Base-by-base conservation (phyloP, 2,888 invertebrate genomes). In the Siphonodentalium dalli region DNA sequence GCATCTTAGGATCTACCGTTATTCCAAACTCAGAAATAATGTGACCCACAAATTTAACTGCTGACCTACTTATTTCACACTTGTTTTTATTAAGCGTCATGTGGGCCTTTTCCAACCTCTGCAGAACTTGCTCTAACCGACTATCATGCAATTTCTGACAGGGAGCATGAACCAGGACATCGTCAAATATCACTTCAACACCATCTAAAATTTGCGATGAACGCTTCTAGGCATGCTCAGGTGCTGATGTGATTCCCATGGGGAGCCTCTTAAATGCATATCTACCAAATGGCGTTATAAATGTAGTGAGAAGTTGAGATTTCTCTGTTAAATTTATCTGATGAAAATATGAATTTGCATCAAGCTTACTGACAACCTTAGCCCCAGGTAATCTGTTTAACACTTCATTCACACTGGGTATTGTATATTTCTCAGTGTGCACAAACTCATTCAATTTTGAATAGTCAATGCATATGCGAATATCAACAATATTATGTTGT, bases 211-310 rank as follows among this genome's bases (percentile, higher is more conserved):
- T 44, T 37, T 66, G 59, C 52, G 78, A 78, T 53, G 83, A 54
- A 3, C 69, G 68, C 69, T 81, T 80, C 63, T 82, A 78, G 49
- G 79, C 82, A 13, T 77, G 64, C 65, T 82, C 83, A 0, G 79
- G 78, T 5, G 83, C 83, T 42, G 78, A 79, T 2, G 45, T 50
- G 7, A 72, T 64, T 21, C 73, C 69, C 35, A 68, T 65, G 2
- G 66, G 67, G 11, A 71, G 26, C 8, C 63, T 35, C 8, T 61
- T 54, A 42, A 62, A 72, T 21, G 57, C 48, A 45, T 47, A 71
- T 8, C 65, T 31, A 1, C 71, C 69, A 38, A 69, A 67, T 9
- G 67, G 68, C 7, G 69, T 67, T 11, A 66, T 62, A 40, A 72
- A 70, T 2, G 65, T 65, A 9, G 65, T 66, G 7, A 64, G 42